A percentile compares a stretch with the other conserved stretches of the same genome.
phyloP scores from a whole-genome alignment of 2,113 vertebrate genomes.

The Brachypodius melanocephalos region DNA sequence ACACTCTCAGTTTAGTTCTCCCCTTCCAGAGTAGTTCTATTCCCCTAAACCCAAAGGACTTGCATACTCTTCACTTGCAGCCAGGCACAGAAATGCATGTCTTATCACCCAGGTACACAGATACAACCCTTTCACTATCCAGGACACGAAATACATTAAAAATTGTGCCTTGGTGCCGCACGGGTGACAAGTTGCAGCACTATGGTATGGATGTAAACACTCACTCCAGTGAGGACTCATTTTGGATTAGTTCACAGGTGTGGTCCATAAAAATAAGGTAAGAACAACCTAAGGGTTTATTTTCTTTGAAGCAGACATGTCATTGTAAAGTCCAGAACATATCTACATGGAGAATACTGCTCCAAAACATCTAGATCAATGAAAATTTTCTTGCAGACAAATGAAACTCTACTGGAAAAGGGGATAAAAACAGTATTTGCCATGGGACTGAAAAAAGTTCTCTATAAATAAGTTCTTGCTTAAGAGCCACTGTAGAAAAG shows the following conservation, averaged over 20 bases:
- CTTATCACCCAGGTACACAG: not conserved
- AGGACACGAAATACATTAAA: not conserved
- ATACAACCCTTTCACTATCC: not conserved
- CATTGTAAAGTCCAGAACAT: not conserved
- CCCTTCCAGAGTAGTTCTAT: not conserved
- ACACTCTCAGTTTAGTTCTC: not conserved
- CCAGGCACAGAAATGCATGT: rapidly evolving
- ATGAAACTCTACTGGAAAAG: not conserved
- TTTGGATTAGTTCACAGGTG: not conserved
- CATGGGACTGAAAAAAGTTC: not conserved
- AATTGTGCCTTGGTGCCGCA: rapidly evolving
- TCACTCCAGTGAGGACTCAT: not conserved
- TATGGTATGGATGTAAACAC: not conserved
- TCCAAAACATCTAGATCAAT: not conserved
- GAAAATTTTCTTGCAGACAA: not conserved
- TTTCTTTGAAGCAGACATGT: not conserved
- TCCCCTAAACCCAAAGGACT: not conserved
- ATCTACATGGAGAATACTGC: not conserved
- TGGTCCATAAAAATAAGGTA: not conserved
- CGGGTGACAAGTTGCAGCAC: not conserved
- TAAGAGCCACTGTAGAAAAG: not conserved
- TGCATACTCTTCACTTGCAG: not conserved
- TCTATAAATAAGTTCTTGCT: not conserved
- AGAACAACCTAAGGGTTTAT: not conserved
- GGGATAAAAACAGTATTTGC: not conserved